Percentiles rank a stretch among this genome's conserved stretches.
Conservation (phyloP, 1,140 invertebrate species). For the Caenorhabditis remanei region DNA sequence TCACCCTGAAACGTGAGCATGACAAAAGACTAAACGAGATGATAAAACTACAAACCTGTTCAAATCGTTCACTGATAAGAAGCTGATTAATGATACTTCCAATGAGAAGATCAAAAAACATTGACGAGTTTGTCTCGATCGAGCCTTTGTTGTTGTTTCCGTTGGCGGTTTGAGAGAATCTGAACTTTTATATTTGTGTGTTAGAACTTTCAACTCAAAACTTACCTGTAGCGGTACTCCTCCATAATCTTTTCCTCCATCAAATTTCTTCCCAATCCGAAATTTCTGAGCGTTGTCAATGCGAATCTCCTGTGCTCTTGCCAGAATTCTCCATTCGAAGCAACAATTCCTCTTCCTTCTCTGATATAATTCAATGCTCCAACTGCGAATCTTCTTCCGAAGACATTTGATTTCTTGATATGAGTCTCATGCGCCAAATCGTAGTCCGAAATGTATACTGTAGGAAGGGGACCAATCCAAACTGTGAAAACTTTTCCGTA, state of each 20-base stretch:
- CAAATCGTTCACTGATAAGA: slow-evolving; percentile 77
- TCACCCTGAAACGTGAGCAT: slow-evolving; percentile 48
- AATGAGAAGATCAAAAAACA: slow-evolving; percentile 54
- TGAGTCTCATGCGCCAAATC: slow-evolving; percentile 51
- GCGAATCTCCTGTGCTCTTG: slow-evolving; percentile 87
- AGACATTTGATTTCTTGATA: slow-evolving; percentile 50
- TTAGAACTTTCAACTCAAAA: background rate
- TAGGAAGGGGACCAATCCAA: slow-evolving; percentile 59
- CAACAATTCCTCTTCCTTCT: slow-evolving; percentile 46
- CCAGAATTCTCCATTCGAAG: slow-evolving; percentile 75
- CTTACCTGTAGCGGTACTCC: slow-evolving; percentile 42
- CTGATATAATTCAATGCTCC: background rate
- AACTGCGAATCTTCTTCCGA: background rate
- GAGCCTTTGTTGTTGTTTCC: background rate
- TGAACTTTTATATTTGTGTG: background rate
- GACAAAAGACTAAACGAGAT: slow-evolving; percentile 61
- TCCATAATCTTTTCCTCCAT: slow-evolving; percentile 80
- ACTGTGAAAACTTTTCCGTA: slow-evolving; percentile 62
- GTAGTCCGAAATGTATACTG: slow-evolving; percentile 61
- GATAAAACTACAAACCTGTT: slow-evolving; percentile 68
- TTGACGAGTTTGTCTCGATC: slow-evolving; percentile 29
- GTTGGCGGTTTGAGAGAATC: background rate
- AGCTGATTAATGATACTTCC: slow-evolving; percentile 62
- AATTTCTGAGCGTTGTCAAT: slow-evolving; percentile 83
- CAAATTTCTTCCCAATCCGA: slow-evolving; percentile 83